These are phyloP conservation scores for Idaea straminata DNA, from an alignment of 2,888 invertebrate species.

Conservation along the genomic window DNA sequence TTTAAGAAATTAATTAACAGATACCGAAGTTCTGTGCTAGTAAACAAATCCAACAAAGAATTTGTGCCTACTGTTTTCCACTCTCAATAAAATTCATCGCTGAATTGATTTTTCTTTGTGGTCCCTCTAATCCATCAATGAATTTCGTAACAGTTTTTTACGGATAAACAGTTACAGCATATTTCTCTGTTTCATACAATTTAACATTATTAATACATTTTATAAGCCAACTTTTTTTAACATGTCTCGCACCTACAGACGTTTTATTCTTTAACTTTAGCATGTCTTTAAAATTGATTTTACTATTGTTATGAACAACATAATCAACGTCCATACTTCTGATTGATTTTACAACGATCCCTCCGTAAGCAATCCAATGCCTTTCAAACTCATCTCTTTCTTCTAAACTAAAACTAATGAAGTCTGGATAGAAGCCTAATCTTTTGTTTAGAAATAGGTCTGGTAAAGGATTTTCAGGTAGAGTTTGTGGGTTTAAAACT, in stretches of 20 bases:
- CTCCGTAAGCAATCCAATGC: slow-evolving; percentile 84
- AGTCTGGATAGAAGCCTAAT: slow-evolving; percentile 72
- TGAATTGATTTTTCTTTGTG: too few species aligned
- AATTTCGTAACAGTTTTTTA: slow-evolving; percentile 14
- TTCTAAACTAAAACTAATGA: slow-evolving; percentile 61
- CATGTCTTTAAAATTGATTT: slow-evolving; percentile 50
- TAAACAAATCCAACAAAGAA: too few species aligned
- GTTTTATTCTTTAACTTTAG: slow-evolving; percentile 50
- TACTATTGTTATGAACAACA: slow-evolving; percentile 54
- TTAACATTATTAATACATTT: slow-evolving; percentile 60
- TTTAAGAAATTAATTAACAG: too few species aligned
- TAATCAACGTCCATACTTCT: slow-evolving; percentile 55
- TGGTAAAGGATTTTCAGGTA: slow-evolving; percentile 60
- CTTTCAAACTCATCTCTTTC: slow-evolving; percentile 68
- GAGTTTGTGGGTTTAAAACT: background rate
- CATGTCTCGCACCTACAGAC: slow-evolving; percentile 51
- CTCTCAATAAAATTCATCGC: too few species aligned
- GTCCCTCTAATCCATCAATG: too few species aligned
- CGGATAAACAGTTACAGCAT: slow-evolving; percentile 52
- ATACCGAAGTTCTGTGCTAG: too few species aligned
- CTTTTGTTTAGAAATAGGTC: slow-evolving; percentile 56
- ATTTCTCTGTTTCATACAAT: slow-evolving; percentile 53
- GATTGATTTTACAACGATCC: slow-evolving; percentile 65
- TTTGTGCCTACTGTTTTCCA: too few species aligned
- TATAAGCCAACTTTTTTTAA: slow-evolving; percentile 62